Percentiles rank a stretch among this genome's conserved stretches.
Conservation (phyloP, 35 echinoderm and acorn worm genomes). For the Hemicentrotus pulcherrimus region DNA sequence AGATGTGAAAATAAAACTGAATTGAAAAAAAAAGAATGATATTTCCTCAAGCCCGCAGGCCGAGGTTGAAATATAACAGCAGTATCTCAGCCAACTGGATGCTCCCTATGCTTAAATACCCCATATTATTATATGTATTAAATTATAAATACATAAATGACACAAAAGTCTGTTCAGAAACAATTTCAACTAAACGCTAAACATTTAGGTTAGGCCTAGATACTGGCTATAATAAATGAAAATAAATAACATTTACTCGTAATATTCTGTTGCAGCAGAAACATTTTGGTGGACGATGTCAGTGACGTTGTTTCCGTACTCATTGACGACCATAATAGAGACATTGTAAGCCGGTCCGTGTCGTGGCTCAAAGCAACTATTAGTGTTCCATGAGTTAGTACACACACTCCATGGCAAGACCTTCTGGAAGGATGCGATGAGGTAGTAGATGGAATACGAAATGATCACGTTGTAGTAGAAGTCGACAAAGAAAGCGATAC, state of each 20-base stretch:
- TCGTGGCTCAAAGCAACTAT: slow-evolving; percentile 65
- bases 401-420: slow-evolving; percentile 86
- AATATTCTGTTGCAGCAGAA: slow-evolving; percentile 88
- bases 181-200: no score
- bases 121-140: no score
- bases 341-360: slow-evolving; percentile 55
- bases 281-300: slow-evolving; percentile 61
- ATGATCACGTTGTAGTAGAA: slow-evolving; percentile 99
- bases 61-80: no score
- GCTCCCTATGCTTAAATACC: no score
- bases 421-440: slow-evolving; percentile 84
- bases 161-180: no score
- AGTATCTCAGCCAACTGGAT: no score
- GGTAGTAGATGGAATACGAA: slow-evolving; percentile 88
- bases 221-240: neutral
- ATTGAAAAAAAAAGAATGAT: no score
- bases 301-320: slow-evolving; percentile 45
- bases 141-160: no score
- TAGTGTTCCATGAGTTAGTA: slow-evolving; percentile 75
- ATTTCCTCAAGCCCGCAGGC: no score
- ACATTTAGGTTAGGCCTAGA: no score
- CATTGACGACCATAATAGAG: neutral
- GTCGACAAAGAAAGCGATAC: slow-evolving; percentile 92
- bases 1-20: no score
- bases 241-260: slow-evolving; percentile 67